Conservation (phyloP, 2,888 invertebrate species). For the Synanthedon myopaeformis region DNA sequence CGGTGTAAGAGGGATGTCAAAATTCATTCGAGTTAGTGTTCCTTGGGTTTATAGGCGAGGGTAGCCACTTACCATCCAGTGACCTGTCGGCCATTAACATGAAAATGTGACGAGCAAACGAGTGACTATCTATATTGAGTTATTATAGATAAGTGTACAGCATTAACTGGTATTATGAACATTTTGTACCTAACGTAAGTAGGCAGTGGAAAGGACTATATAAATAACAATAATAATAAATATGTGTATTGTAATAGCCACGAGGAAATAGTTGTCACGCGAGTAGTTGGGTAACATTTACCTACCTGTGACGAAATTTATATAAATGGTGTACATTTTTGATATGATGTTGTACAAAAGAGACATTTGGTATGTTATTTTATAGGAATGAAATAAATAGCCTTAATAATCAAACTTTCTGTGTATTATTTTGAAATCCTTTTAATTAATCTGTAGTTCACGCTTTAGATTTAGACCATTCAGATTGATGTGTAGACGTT, state of each 20-base stretch:
- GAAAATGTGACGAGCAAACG: too few species aligned
- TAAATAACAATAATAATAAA: slow-evolving; percentile 38
- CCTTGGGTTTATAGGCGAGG: too few species aligned
- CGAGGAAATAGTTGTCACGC: slow-evolving; percentile 40
- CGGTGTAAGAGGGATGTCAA: too few species aligned
- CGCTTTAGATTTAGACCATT: too few species aligned
- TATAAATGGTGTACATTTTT: slow-evolving; percentile 71
- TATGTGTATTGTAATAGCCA: slow-evolving; percentile 42
- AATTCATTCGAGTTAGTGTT: too few species aligned
- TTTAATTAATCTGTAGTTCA: too few species aligned
- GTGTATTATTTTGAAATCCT: background rate
- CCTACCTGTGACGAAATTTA: slow-evolving; percentile 68
- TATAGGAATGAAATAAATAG: slow-evolving; percentile 73
- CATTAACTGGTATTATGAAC: slow-evolving; percentile 32
- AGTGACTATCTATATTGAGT: background rate
- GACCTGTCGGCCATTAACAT: background rate
- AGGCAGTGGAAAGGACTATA: slow-evolving; percentile 52
- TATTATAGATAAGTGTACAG: slow-evolving; percentile 57
- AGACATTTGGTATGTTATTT: slow-evolving; percentile 73
- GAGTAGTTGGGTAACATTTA: slow-evolving; percentile 67
- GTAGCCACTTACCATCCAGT: background rate
- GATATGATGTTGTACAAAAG: slow-evolving; percentile 72
- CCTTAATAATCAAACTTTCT: slow-evolving; percentile 36
- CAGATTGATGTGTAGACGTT: too few species aligned
- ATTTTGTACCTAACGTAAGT: slow-evolving; percentile 46